Percentiles rank a stretch among this genome's conserved stretches.
phyloP scores from a whole-genome alignment of 1,140 invertebrate species.

The Sycobia sp. region DNA sequence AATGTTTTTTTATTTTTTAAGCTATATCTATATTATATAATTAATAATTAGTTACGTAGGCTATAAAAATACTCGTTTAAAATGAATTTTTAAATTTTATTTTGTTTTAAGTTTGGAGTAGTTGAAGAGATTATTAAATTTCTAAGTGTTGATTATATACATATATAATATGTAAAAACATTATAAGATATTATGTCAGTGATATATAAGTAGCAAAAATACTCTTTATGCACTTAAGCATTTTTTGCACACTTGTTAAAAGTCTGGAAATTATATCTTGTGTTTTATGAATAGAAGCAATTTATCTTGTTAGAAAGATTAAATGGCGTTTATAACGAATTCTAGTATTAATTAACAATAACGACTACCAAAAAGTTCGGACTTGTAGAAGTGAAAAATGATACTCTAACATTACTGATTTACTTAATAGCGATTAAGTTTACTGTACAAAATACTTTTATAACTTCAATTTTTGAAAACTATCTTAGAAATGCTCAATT shows the following conservation, averaged over 20 bases:
- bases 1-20: background rate
- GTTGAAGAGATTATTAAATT: no score
- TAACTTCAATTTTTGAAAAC: background rate
- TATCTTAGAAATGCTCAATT: background rate
- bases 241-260: no score
- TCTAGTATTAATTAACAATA: no score
- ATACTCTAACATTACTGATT: no score
- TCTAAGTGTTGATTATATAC: no score
- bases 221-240: background rate
- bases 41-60: no score
- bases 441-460: background rate
- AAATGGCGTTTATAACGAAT: no score
- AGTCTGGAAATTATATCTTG: background rate
- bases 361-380: no score
- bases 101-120: background rate
- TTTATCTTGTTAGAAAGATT: no score
- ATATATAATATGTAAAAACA: no score
- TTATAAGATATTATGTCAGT: background rate
- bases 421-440: background rate
- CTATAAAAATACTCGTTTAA: background rate
- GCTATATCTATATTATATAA: background rate
- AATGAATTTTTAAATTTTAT: slow-evolving; percentile 12
- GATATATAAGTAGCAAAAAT: background rate
- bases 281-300: background rate
- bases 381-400: no score